Evolutionary conservation across 2,888 invertebrate species (phyloP).

Genomic region (Palloptera scutellata): DNA sequence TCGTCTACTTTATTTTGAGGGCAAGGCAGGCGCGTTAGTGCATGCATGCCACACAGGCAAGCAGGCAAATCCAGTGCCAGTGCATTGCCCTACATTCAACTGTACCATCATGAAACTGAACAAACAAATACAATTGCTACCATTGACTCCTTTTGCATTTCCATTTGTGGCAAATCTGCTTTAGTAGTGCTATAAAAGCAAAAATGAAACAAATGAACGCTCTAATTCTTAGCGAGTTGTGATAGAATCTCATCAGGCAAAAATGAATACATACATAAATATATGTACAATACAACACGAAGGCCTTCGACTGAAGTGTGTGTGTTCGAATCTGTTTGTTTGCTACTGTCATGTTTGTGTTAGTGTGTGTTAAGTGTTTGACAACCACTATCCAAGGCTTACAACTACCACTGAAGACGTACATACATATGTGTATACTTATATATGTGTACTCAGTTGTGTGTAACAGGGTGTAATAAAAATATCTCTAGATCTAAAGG

Average conservation of each 20-base stretch:
- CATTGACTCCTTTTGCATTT: slow-evolving; percentile 2
- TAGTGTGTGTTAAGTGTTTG: slow-evolving; percentile 9
- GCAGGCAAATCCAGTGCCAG: too few relatives aligned
- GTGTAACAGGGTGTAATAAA: too few relatives aligned
- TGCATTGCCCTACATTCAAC: slow-evolving; percentile 16
- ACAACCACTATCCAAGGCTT: background rate
- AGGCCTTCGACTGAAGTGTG: slow-evolving; percentile 23
- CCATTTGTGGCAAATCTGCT: slow-evolving; percentile 11
- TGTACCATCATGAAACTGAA: background rate
- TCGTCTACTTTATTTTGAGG: slow-evolving; percentile 43
- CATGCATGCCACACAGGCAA: too few relatives aligned
- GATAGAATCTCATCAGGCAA: slow-evolving; percentile 39
- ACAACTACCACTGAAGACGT: too few relatives aligned
- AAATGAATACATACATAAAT: too few relatives aligned
- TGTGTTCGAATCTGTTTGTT: slow-evolving; percentile 16
- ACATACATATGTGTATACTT: too few relatives aligned
- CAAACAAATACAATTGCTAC: slow-evolving; percentile 10
- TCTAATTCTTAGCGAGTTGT: background rate
- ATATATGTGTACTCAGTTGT: too few relatives aligned
- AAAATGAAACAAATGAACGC: slow-evolving; percentile 3
- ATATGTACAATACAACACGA: slow-evolving; percentile 15
- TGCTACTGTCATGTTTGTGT: slow-evolving; percentile 16
- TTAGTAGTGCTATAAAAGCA: background rate
- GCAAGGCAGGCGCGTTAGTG: background rate
- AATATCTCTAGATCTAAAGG: too few relatives aligned